These are phyloP conservation scores for Sylvilagus floridanus DNA, from an alignment of 2,797 vertebrate species.

Conservation along the genomic window DNA sequence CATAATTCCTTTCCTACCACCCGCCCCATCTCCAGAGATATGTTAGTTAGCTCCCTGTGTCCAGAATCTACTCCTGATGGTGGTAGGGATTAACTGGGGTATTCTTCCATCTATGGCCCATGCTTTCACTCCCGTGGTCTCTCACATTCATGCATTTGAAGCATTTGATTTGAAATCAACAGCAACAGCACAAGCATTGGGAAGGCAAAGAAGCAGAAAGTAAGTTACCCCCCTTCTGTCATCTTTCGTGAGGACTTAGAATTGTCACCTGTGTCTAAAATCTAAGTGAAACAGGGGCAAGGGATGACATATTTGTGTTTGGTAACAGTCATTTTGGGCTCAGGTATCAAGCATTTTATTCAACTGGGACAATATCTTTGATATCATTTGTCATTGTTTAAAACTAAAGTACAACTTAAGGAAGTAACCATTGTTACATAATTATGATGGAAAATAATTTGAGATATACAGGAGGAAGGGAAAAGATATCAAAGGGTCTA, in stretches of 20 bases:
- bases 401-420: background rate
- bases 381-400: background rate
- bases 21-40: background rate
- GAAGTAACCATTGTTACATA: background rate
- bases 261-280: background rate
- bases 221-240: background rate
- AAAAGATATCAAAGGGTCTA: background rate
- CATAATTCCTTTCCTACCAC: too few relatives aligned
- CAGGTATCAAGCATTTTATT: background rate
- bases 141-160: background rate
- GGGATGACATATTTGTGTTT: background rate
- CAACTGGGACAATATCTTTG: background rate
- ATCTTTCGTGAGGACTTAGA: background rate
- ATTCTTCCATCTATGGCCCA: background rate
- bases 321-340: background rate
- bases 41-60: background rate
- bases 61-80: background rate
- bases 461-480: background rate
- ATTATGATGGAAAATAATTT: constrained; percentile 13
- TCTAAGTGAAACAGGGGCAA: background rate
- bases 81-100: background rate
- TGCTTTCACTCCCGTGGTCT: background rate
- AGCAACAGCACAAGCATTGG: background rate
- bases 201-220: background rate
- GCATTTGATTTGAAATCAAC: constrained; percentile 1